A percentile compares a stretch with the other conserved stretches of the same genome.
phyloP scores from a whole-genome alignment of 2,797 vertebrate species.

The Acestrorhynchus altus region DNA sequence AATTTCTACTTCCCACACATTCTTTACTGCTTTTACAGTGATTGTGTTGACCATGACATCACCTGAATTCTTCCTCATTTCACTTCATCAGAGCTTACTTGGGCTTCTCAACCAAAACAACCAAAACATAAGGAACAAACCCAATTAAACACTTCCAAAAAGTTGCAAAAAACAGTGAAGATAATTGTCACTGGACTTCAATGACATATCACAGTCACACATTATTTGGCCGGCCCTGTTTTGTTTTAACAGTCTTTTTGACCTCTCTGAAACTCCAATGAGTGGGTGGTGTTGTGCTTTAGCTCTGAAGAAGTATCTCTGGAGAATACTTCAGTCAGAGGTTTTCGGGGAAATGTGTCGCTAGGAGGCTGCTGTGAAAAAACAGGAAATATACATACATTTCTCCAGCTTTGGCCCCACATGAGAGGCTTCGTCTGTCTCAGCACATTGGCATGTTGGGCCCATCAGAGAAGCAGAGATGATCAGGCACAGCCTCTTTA shows the following conservation, averaged over 20 bases:
- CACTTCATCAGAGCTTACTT: too few relatives aligned
- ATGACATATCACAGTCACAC: slow-evolving; percentile 7
- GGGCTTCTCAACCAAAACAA: too few relatives aligned
- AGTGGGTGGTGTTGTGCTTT: slow-evolving; percentile 46
- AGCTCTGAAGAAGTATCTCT: slow-evolving; percentile 44
- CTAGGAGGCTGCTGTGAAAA: slow-evolving; percentile 59
- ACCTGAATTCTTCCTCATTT: too few relatives aligned
- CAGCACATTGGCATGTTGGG: slow-evolving; percentile 78
- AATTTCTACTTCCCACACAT: too few relatives aligned
- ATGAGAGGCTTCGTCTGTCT: slow-evolving; percentile 74
- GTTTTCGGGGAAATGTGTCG: slow-evolving; percentile 64
- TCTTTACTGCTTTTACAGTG: too few relatives aligned
- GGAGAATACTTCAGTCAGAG: slow-evolving; percentile 65
- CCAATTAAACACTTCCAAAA: too few relatives aligned
- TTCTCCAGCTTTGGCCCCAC: slow-evolving; percentile 70
- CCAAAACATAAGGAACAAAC: too few relatives aligned
- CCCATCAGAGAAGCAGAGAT: slow-evolving; percentile 68
- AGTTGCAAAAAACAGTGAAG: slow-evolving; percentile 15
- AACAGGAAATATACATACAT: slow-evolving; percentile 44
- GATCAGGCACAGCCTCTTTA: slow-evolving; percentile 64
- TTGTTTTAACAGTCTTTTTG: slow-evolving; percentile 31
- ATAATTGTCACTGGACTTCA: not conserved
- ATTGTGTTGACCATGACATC: too few relatives aligned
- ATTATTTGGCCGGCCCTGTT: slow-evolving; percentile 27
- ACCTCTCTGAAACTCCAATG: slow-evolving; percentile 43